These are phyloP conservation scores for Diachasma alloeum DNA, from an alignment of 1,140 invertebrate species.

Conservation along the genomic window DNA sequence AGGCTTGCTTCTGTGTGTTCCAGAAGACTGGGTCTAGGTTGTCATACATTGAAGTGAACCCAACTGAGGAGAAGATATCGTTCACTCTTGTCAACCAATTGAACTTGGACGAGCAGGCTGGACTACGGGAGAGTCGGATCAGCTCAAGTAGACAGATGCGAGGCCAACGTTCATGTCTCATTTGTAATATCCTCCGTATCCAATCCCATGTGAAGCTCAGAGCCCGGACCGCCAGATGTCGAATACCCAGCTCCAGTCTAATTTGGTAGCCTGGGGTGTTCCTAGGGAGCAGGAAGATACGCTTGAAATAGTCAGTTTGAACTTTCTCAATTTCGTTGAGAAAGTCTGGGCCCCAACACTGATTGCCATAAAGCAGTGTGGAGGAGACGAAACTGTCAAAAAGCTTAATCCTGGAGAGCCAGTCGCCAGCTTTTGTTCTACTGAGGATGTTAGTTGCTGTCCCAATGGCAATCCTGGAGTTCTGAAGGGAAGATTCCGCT, in stretches of 20 bases:
- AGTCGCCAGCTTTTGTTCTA: too few species aligned
- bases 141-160: too few species aligned
- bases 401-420: too few species aligned
- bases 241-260: neutral
- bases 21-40: too few species aligned
- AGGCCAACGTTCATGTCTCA: neutral
- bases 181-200: neutral
- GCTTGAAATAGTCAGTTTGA: constrained; percentile 2
- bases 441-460: neutral
- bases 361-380: neutral
- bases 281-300: too few species aligned
- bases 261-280: too few species aligned
- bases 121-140: too few species aligned
- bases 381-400: neutral
- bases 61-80: too few species aligned
- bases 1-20: too few species aligned
- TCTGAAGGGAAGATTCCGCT: neutral
- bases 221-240: neutral
- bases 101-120: too few species aligned
- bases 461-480: constrained; percentile 2
- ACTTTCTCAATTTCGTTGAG: neutral
- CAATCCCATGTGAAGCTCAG: neutral
- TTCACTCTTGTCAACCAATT: too few species aligned
- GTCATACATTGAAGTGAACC: too few species aligned
- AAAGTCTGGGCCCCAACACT: neutral